A percentile compares a stretch with the other conserved stretches of the same genome.
Evolutionary conservation across 2,113 vertebrate species (phyloP).

Genomic region (Rhinoderma darwinii): DNA sequence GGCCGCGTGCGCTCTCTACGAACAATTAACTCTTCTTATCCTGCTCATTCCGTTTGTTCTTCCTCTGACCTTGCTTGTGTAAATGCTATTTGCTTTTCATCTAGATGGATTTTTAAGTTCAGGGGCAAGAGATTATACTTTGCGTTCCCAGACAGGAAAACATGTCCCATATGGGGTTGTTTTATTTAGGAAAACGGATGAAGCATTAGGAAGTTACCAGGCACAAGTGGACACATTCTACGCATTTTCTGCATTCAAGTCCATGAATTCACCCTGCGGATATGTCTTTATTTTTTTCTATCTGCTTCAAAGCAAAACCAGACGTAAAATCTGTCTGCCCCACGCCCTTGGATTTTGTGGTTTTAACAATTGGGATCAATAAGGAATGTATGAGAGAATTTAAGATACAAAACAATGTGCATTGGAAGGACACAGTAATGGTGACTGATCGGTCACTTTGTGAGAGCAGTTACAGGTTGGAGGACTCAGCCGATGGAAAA

Average conservation of each 20-base stretch:
- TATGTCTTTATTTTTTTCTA: slow-evolving; percentile 52
- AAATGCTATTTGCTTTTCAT: slow-evolving; percentile 55
- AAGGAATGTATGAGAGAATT: slow-evolving; percentile 7
- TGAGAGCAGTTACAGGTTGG: background rate
- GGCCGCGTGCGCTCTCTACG: background rate
- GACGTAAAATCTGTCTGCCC: slow-evolving; percentile 51
- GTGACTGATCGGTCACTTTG: background rate
- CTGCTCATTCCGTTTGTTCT: background rate
- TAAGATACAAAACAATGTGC: slow-evolving; percentile 10
- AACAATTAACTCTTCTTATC: slow-evolving; percentile 7
- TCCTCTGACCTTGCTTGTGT: slow-evolving; percentile 22
- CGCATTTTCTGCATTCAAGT: slow-evolving; percentile 55
- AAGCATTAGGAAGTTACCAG: slow-evolving; percentile 53
- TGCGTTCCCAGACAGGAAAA: slow-evolving; percentile 53
- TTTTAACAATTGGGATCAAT: fast-evolving
- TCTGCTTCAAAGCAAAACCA: slow-evolving; percentile 56
- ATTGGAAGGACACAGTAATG: background rate
- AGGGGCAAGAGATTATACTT: slow-evolving; percentile 48
- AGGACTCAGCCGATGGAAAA: background rate
- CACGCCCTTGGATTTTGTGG: background rate
- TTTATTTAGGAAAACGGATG: slow-evolving; percentile 55
- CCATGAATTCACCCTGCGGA: slow-evolving; percentile 54
- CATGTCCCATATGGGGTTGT: slow-evolving; percentile 56
- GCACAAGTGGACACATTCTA: slow-evolving; percentile 49
- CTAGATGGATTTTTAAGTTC: slow-evolving; percentile 42